Evolutionary conservation across 1,140 invertebrate species (phyloP), one percentile per base, ranked within the genome.

Genomic region (Hylyphantes graminicola): DNA sequence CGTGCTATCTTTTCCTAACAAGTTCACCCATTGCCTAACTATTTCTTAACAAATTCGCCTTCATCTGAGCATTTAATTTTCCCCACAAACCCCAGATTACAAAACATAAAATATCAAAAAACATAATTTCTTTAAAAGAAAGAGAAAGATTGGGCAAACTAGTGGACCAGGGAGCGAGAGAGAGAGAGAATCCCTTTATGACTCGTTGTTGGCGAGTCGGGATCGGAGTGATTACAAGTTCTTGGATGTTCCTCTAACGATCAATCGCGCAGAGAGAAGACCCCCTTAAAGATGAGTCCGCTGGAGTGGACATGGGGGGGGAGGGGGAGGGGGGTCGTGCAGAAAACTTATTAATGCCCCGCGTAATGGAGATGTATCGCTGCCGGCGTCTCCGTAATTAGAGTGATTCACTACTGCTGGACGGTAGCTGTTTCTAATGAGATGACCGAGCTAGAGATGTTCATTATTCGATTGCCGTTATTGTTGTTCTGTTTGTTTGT

Each of bases 281-380:
- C 57, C 74, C 74, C 70, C 77, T 80, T 67, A 80, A 80, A 80
- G 77, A 80, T 80, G 77, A 80, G 64, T 70, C 64, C 77, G 77
- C 65, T 80, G 77, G 64, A 80, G 64, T 80, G 77, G 77, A 80
- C 77, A 55, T 21, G 64, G 65, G 77, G 65, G 35, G 50, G 13
- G 61, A 57, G 70, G 53, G 64, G 8, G 21, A 35, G 51, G 77
- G 64, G 77, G 55, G 65, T 80, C 77, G 77, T 80, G 77, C 77
- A 81, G 79, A 81, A 81, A 81, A 81, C 79, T 81, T 81, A 81
- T 81, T 81, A 81, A 81, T 81, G 79, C 79, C 68, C 64, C 79
- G 68, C 73, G 79, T 81, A 81, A 81, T 73, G 67, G 79, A 81
- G 79, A 81, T 70, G 77, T 80, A 80, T 80, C 64, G 77, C 77